Conservation (phyloP, 2,113 vertebrate species). For the Centrocercus urophasianus region DNA sequence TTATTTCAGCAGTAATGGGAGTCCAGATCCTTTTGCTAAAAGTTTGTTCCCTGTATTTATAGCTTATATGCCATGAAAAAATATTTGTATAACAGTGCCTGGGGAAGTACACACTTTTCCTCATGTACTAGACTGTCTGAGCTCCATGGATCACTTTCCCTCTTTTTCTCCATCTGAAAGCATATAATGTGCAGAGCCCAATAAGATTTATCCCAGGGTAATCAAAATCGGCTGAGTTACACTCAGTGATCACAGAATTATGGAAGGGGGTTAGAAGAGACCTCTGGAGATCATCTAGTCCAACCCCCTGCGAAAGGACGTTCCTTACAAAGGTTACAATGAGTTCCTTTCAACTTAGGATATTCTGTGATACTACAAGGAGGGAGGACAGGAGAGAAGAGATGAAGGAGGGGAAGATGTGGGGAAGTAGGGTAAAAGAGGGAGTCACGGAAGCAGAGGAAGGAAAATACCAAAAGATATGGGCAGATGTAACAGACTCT, state of each 20-base stretch:
- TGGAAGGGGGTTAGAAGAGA: too few relatives aligned
- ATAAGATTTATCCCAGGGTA: background rate
- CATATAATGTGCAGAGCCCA: background rate
- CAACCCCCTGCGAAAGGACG: too few relatives aligned
- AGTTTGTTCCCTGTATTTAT: background rate
- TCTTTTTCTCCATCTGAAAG: background rate
- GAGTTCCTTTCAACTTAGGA: background rate
- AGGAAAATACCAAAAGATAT: background rate
- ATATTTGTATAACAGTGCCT: background rate
- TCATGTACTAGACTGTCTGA: background rate
- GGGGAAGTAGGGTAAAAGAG: rapidly evolving
- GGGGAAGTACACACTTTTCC: background rate
- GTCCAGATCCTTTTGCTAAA: background rate
- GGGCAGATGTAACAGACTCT: background rate
- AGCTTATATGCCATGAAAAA: background rate
- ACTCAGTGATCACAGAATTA: background rate
- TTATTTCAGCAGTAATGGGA: background rate
- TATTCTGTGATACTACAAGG: background rate
- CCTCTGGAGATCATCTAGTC: too few relatives aligned
- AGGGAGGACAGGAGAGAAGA: too few relatives aligned
- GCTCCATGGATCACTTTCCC: background rate
- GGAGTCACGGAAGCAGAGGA: background rate
- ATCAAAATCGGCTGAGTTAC: background rate
- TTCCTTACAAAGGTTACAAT: too few relatives aligned
- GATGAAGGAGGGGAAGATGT: background rate